Conservation (phyloP, 2,888 invertebrate genomes). For the Didymodactylos carnosus region DNA sequence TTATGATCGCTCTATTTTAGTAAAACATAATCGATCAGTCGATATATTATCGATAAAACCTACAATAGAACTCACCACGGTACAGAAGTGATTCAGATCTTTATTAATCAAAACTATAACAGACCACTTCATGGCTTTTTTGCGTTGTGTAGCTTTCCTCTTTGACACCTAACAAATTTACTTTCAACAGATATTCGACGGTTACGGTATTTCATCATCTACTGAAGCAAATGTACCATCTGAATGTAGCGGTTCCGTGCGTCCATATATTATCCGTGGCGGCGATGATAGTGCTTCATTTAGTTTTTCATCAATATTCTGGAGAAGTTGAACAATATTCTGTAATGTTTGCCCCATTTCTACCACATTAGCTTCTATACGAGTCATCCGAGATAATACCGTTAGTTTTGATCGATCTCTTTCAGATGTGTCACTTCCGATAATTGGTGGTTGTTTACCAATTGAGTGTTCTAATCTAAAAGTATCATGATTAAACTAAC, state of each 20-base stretch:
- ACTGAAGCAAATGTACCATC: not conserved
- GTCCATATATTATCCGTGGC: not conserved
- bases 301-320: not conserved
- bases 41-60: too few species aligned
- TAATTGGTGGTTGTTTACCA: not conserved
- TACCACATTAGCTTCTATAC: slow-evolving; percentile 55
- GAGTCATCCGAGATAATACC: slow-evolving; percentile 52
- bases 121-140: too few species aligned
- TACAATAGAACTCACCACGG: too few species aligned
- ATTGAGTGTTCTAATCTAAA: slow-evolving; percentile 42
- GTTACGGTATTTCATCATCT: not conserved
- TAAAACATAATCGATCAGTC: too few species aligned
- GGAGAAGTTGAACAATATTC: not conserved
- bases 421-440: not conserved
- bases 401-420: slow-evolving; percentile 54
- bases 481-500: slow-evolving; percentile 22
- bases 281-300: not conserved
- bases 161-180: too few species aligned
- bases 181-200: too few species aligned
- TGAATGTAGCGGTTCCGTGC: not conserved
- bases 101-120: too few species aligned
- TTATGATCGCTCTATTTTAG: too few species aligned
- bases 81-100: too few species aligned
- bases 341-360: not conserved
- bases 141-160: too few species aligned